These are phyloP conservation scores for Ictidomys tridecemlineatus DNA, from an alignment of 2,113 vertebrate species.

Conservation along the genomic window DNA sequence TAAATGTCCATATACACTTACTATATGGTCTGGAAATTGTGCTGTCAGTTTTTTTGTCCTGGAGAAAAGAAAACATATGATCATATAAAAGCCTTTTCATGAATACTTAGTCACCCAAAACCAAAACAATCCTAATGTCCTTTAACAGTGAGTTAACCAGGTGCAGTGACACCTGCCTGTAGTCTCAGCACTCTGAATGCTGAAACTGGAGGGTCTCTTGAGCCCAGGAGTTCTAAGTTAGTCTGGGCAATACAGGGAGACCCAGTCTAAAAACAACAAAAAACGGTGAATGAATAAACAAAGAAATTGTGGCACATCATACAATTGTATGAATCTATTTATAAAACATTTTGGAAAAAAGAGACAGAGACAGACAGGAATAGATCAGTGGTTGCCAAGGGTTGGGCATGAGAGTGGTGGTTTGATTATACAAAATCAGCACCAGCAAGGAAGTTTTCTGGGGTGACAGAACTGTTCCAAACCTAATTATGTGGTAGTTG, in stretches of 20 bases:
- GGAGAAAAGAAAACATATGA: conserved; percentile 11
- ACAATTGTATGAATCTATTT: not conserved
- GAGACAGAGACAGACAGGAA: not conserved
- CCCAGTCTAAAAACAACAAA: not conserved
- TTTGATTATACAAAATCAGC: not conserved
- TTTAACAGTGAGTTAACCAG: not conserved
- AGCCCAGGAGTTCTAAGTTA: not conserved
- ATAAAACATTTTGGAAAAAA: not conserved
- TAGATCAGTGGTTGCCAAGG: not conserved
- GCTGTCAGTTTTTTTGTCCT: not conserved
- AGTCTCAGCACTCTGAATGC: no score
- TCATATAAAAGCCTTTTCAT: not conserved
- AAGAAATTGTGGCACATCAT: not conserved
- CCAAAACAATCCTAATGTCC: not conserved
- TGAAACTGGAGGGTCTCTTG: not conserved
- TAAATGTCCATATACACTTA: not conserved
- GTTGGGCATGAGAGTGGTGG: not conserved
- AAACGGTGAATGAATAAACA: not conserved
- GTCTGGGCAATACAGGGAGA: not conserved
- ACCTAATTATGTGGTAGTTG: not conserved
- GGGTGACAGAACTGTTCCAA: not conserved
- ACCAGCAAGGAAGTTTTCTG: not conserved
- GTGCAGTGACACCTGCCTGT: not conserved
- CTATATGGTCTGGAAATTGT: not conserved
- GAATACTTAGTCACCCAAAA: conserved; percentile 1